phyloP scores from a whole-genome alignment of 2,888 invertebrate species.

The Coenonympha arcania region DNA sequence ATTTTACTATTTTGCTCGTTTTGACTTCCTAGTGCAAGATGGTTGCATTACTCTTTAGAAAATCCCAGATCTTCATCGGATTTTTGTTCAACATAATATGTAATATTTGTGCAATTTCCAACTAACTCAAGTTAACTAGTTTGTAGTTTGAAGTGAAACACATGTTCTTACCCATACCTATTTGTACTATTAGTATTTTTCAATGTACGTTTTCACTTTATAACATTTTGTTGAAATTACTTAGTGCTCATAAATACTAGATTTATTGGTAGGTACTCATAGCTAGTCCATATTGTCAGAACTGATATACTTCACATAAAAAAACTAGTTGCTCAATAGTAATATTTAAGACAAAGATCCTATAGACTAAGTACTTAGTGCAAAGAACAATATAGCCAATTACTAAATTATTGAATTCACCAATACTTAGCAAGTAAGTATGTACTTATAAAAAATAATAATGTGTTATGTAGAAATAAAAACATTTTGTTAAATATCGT shows the following conservation, averaged over 20 bases:
- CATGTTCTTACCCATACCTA: not conserved
- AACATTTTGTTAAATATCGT: not conserved
- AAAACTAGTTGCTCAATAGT: slow-evolving; percentile 35
- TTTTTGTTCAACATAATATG: too few relatives aligned
- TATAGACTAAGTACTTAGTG: slow-evolving; percentile 11
- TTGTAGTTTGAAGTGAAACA: not conserved
- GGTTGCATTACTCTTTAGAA: too few relatives aligned
- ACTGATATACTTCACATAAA: slow-evolving; percentile 30
- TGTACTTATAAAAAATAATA: slow-evolving; percentile 12
- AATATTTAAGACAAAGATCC: slow-evolving; percentile 6
- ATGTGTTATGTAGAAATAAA: slow-evolving; percentile 11
- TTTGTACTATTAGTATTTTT: too few relatives aligned
- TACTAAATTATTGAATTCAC: slow-evolving; percentile 16
- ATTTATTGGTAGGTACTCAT: slow-evolving; percentile 4
- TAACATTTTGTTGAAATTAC: not conserved
- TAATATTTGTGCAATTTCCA: not conserved
- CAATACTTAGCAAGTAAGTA: slow-evolving; percentile 12
- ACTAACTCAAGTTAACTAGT: not conserved
- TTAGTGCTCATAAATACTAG: not conserved
- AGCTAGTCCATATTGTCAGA: slow-evolving; percentile 19
- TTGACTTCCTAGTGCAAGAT: too few relatives aligned
- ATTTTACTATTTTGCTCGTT: too few relatives aligned
- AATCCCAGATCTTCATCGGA: too few relatives aligned
- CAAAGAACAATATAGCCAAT: slow-evolving; percentile 13
- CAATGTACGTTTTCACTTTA: not conserved